Evolutionary conservation across 2,113 vertebrate genomes (phyloP), one percentile per base, ranked within the genome.

Genomic region (Calyptomena viridis): DNA sequence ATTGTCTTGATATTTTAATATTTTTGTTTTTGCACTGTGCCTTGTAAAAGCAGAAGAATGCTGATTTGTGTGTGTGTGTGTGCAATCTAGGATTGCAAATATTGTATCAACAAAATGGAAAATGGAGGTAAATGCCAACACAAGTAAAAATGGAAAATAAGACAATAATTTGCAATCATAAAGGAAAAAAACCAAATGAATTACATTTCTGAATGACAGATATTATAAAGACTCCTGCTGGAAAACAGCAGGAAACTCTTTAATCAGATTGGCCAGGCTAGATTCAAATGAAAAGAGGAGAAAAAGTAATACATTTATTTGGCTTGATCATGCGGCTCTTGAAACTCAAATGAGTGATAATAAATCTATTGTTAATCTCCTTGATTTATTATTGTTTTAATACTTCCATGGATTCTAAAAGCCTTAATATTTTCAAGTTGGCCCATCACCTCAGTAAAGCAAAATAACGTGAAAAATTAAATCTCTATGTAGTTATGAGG

Each of bases 1-100:
- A 94, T 84, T 96, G 63, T 49, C 46, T 83, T 92, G 87, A 69
- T 81, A 84, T 92, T 93, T 95, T 69, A 94, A 91, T 85, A 63
- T n/a, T 81, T 94, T 85, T 9, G 58, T 93, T 94, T 93, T 84
- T 76, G 93, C 79, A 50, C 89, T 71, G 23, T 62, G 52, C 40
- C 56, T 94, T 72, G 55, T 74, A 94, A 72, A 69, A 90, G 82
- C 42, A 83, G 60, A 68, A 86, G 31, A 91, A 69, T 60, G 76
- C 42, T 47, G 81, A 66, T 6, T 69, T 83, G 0, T 71, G 4
- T 66, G 24, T 47, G 23, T 25, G 27, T 25, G 46, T n/a, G 58
- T 8, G 18, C 60, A 92, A 53, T 85, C 37, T 92, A 92, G 30
- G 67, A 89, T 39, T 85, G 67, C 39, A 96, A 90, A 90, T 93